phyloP scores from a whole-genome alignment of 2,888 invertebrate genomes.

The Glomeris marginata region DNA sequence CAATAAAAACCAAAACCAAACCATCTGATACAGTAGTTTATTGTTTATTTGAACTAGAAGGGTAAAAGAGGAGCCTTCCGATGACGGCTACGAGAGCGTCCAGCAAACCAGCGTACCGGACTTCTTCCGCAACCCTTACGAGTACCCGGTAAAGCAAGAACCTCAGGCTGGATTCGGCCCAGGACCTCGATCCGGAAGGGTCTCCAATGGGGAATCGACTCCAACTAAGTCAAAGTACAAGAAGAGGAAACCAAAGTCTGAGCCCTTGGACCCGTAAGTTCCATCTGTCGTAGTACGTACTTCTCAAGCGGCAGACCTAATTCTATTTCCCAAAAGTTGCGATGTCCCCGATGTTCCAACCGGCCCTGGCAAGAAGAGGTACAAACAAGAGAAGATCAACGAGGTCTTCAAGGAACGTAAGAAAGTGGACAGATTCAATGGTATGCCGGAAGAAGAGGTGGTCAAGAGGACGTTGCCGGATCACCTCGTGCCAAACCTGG shows the following conservation, averaged over 20 bases:
- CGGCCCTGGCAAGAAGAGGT: constrained; percentile 14
- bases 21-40: too few relatives aligned
- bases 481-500: constrained; percentile 81
- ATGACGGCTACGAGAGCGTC: too few relatives aligned
- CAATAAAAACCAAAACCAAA: too few relatives aligned
- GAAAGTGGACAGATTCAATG: constrained; percentile 88
- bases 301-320: too few relatives aligned
- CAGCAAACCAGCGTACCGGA: too few relatives aligned
- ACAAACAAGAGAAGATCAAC: constrained; percentile 27
- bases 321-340: not conserved
- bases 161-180: too few relatives aligned
- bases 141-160: too few relatives aligned
- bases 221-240: constrained; percentile 8
- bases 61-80: too few relatives aligned
- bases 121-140: too few relatives aligned
- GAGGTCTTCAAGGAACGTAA: constrained; percentile 64
- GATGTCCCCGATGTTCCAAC: not conserved
- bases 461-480: constrained; percentile 85
- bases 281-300: too few relatives aligned
- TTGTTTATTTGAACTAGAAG: too few relatives aligned
- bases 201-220: not conserved
- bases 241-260: constrained; percentile 13
- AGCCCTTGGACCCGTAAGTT: not conserved
- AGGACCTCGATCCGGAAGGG: too few relatives aligned
- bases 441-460: constrained; percentile 93